phyloP scores from a whole-genome alignment of 2,113 vertebrate genomes.

The Nycticorax nycticorax region DNA sequence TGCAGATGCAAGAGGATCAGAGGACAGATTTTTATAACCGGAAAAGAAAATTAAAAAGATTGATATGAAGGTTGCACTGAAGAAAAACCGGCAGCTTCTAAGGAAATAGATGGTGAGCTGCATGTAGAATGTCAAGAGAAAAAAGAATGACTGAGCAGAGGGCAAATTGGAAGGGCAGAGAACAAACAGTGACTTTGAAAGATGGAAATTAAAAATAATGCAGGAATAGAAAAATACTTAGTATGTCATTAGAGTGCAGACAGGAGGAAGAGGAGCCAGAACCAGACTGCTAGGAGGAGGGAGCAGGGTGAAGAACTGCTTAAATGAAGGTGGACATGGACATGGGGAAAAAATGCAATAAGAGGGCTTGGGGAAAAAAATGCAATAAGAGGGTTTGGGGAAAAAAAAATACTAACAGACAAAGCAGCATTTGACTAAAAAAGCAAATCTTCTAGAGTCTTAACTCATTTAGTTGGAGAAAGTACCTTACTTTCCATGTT shows the following conservation, averaged over 20 bases:
- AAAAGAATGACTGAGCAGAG: neutral
- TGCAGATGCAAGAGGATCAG: neutral
- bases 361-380: neutral
- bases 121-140: neutral
- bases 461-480: neutral
- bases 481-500: neutral
- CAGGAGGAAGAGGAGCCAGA: neutral
- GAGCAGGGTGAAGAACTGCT: neutral
- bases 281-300: neutral
- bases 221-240: neutral
- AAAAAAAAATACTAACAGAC: neutral
- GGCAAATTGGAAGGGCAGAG: neutral
- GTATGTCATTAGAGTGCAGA: neutral
- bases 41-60: constrained; percentile 32
- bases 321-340: neutral
- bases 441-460: neutral
- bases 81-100: neutral
- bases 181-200: neutral
- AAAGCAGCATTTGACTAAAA: neutral
- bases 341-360: neutral
- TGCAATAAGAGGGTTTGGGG: too few relatives aligned
- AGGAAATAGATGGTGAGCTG: neutral
- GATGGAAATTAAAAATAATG: neutral
- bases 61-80: neutral
- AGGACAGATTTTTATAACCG: neutral